phyloP scores from a whole-genome alignment of 2,888 invertebrate species.

The Heliconius charithonia region DNA sequence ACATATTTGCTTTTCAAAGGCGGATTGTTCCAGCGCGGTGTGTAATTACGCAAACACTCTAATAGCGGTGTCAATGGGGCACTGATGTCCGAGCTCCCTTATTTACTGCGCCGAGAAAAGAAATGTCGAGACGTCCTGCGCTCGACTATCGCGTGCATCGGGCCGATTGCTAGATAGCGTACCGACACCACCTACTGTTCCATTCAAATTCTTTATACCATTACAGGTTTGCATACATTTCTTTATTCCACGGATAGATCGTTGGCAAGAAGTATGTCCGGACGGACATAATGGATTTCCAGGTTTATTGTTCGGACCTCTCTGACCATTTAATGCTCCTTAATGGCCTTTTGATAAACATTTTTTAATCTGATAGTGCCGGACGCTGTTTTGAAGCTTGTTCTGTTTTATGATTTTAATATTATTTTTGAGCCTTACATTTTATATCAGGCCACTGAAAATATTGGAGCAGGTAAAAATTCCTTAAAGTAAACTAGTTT shows the following conservation, averaged over 20 bases:
- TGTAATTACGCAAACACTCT: slow-evolving; percentile 79
- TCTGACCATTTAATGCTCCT: slow-evolving; percentile 45
- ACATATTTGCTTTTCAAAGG: slow-evolving; percentile 71
- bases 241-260: slow-evolving; percentile 35
- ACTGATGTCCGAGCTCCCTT: slow-evolving; percentile 60
- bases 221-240: slow-evolving; percentile 44
- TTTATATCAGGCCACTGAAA: slow-evolving; percentile 32
- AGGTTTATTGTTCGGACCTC: slow-evolving; percentile 40
- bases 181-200: slow-evolving; percentile 56
- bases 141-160: slow-evolving; percentile 69
- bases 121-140: slow-evolving; percentile 51
- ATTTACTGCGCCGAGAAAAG: slow-evolving; percentile 61
- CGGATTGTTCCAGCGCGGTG: slow-evolving; percentile 58
- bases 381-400: slow-evolving; percentile 8
- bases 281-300: slow-evolving; percentile 45
- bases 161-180: slow-evolving; percentile 58
- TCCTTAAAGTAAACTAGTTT: slow-evolving; percentile 36
- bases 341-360: slow-evolving; percentile 37
- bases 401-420: slow-evolving; percentile 22
- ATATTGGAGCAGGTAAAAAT: slow-evolving; percentile 32
- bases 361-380: slow-evolving; percentile 38
- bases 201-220: slow-evolving; percentile 51
- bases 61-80: slow-evolving; percentile 62
- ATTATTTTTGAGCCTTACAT: slow-evolving; percentile 16
- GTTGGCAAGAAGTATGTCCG: slow-evolving; percentile 42